Evolutionary conservation across 2,888 invertebrate genomes (phyloP).

Genomic region (Rotaria macrura): DNA sequence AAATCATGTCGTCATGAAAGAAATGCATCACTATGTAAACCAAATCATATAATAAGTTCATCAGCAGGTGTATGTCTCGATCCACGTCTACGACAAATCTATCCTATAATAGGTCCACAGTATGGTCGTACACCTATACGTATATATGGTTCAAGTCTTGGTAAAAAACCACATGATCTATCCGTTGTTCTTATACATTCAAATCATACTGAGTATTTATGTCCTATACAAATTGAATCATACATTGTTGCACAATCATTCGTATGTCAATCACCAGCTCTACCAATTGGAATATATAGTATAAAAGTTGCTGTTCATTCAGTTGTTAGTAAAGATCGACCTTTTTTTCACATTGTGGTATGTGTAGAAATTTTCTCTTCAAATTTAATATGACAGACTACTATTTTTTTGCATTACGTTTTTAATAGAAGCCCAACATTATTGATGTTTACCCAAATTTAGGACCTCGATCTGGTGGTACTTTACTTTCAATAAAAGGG

Average conservation of each 20-base stretch:
- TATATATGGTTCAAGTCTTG: neutral
- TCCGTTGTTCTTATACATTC: neutral
- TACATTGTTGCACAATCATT: neutral
- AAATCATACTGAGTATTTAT: neutral
- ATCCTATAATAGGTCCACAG: neutral
- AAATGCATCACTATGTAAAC: neutral
- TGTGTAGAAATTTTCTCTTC: no score
- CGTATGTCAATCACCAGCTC: neutral
- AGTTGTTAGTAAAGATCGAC: constrained; percentile 14
- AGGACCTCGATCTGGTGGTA: constrained; percentile 89
- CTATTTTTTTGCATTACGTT: neutral
- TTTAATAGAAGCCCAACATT: neutral
- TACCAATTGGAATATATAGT: constrained; percentile 10
- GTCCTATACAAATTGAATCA: neutral
- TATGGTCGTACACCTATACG: neutral
- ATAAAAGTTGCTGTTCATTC: neutral
- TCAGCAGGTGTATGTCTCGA: neutral
- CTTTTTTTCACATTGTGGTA: neutral
- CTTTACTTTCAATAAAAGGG: constrained; percentile 75
- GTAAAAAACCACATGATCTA: neutral
- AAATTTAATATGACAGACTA: neutral
- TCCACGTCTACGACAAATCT: neutral
- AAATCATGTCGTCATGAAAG: neutral
- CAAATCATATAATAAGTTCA: neutral
- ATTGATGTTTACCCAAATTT: constrained; percentile 60